phyloP scores from a whole-genome alignment of 1,140 invertebrate genomes.

The Chironomus tepperi region DNA sequence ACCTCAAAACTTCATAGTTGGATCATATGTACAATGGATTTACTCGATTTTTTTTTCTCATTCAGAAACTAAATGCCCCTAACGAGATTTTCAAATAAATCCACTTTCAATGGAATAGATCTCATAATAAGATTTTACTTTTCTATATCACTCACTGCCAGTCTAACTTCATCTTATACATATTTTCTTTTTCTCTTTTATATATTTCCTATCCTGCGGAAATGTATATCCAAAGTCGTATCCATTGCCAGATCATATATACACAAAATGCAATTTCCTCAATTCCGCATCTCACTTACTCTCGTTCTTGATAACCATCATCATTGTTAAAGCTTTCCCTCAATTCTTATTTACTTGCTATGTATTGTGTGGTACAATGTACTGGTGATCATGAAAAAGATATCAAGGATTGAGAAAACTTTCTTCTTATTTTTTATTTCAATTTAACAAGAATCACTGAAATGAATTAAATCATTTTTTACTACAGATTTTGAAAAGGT shows the following conservation, averaged over 20 bases:
- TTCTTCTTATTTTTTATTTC: no score
- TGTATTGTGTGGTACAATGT: no score
- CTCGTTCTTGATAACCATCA: no score
- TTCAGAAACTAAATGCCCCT: not conserved
- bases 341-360: no score
- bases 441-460: no score
- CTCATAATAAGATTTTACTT: conserved; percentile 2
- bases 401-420: no score
- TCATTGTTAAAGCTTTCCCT: no score
- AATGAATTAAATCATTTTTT: no score
- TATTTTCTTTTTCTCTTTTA: not conserved
- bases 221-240: not conserved
- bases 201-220: not conserved
- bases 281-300: not conserved
- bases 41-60: not conserved
- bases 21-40: not conserved
- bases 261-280: conserved; percentile 23
- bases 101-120: conserved; percentile 3
- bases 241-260: not conserved
- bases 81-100: conserved; percentile 10
- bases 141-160: not conserved
- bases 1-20: no score
- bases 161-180: not conserved
- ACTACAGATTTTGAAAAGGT: no score
- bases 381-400: no score